phyloP scores from a whole-genome alignment of 2,888 invertebrate species.

The Andrena camellia region DNA sequence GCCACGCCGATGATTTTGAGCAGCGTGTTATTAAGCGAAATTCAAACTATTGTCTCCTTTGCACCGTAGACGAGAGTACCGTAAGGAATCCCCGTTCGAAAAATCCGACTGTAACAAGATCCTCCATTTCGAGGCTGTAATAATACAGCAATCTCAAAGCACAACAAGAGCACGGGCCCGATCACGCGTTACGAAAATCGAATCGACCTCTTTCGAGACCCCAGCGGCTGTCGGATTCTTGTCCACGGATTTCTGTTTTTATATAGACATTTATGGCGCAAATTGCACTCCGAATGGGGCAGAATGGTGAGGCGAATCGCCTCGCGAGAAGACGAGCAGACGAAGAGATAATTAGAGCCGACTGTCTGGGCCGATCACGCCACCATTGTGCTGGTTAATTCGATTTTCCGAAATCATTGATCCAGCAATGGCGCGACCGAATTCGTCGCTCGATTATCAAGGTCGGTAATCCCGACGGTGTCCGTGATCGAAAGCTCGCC shows the following conservation, averaged over 20 bases:
- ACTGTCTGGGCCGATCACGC: constrained; percentile 4
- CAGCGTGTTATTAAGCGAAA: constrained; percentile 22
- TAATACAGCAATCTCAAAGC: constrained; percentile 27
- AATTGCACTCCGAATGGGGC: constrained; percentile 1
- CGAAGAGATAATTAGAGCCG: constrained; percentile 37
- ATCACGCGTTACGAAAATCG: constrained; percentile 58
- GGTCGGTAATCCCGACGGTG: background rate
- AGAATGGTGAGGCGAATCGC: constrained; percentile 3
- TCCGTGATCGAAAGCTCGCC: background rate
- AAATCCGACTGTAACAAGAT: constrained; percentile 37
- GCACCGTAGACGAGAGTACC: constrained; percentile 15
- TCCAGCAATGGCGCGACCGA: background rate
- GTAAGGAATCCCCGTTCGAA: constrained; percentile 38
- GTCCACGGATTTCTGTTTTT: background rate
- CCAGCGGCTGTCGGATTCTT: constrained; percentile 25
- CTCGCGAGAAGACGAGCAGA: background rate
- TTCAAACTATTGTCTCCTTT: constrained; percentile 2
- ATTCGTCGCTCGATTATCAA: background rate
- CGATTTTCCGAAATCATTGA: constrained; percentile 24
- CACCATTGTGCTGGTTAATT: constrained; percentile 37
- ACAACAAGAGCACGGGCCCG: constrained; percentile 23
- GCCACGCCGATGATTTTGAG: background rate
- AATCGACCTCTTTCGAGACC: constrained; percentile 37
- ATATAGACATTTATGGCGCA: background rate
- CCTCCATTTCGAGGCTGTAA: constrained; percentile 21